phyloP scores from a whole-genome alignment of 1,140 invertebrate genomes.

The Drosophila orosa region DNA sequence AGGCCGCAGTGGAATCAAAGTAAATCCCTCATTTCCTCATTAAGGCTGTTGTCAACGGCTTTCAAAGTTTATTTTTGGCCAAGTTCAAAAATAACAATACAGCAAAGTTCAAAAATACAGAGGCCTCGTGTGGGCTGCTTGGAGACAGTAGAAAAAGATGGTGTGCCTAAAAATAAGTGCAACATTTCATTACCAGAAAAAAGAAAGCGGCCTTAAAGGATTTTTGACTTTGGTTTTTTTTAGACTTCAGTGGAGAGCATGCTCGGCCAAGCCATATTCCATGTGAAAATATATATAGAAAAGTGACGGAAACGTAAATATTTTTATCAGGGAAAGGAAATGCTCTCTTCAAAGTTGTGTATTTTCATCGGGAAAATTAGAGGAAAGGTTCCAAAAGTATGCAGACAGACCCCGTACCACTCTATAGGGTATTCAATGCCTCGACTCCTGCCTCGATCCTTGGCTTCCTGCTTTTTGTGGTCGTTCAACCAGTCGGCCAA shows the following conservation, averaged over 20 bases:
- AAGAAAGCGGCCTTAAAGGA: background rate
- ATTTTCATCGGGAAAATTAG: too few species aligned
- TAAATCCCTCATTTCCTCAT: slow-evolving; percentile 23
- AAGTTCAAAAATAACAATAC: slow-evolving; percentile 22
- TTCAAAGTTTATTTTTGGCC: slow-evolving; percentile 38
- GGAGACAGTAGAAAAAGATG: too few species aligned
- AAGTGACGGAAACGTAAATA: too few species aligned
- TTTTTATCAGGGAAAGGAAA: too few species aligned
- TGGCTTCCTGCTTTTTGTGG: slow-evolving; percentile 23
- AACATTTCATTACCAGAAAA: slow-evolving; percentile 24
- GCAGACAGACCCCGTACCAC: too few species aligned
- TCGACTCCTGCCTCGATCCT: background rate
- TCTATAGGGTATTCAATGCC: slow-evolving; percentile 4
- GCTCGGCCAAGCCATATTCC: background rate
- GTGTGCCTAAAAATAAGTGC: slow-evolving; percentile 25
- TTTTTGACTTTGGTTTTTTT: slow-evolving; percentile 8
- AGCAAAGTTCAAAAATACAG: slow-evolving; percentile 31
- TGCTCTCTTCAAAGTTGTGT: too few species aligned
- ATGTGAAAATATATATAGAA: too few species aligned
- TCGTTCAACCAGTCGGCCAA: slow-evolving; percentile 41
- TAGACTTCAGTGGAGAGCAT: background rate
- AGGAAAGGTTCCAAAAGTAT: too few species aligned
- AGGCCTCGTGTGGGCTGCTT: background rate
- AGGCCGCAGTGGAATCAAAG: slow-evolving; percentile 13
- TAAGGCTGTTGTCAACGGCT: slow-evolving; percentile 9